Evolutionary conservation across 2,113 vertebrate species (phyloP).

Genomic region (Dendropsophus ebraccatus): DNA sequence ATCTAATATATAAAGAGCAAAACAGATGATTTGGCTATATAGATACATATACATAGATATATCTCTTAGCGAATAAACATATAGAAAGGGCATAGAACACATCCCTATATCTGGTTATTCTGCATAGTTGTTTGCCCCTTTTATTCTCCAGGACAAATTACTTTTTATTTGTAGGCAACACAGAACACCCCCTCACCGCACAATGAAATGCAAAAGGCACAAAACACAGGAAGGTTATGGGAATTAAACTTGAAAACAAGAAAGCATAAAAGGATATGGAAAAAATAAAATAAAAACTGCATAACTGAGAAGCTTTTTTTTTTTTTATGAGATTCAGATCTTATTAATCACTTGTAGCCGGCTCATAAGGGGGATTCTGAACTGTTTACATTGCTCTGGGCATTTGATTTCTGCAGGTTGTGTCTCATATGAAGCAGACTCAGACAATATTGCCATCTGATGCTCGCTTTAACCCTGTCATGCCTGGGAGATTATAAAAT

Average conservation of each 20-base stretch:
- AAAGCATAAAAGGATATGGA: conserved; percentile 26
- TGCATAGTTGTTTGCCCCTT: too few relatives aligned
- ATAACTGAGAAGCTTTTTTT: conserved; percentile 33
- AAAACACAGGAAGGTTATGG: conserved; percentile 31
- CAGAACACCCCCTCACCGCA: background rate
- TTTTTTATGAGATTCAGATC: conserved; percentile 53
- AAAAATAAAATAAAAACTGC: conserved; percentile 38
- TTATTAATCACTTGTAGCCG: conserved; percentile 54
- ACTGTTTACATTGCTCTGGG: conserved; percentile 56
- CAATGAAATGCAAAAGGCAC: conserved; percentile 28
- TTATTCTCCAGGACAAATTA: conserved; percentile 28
- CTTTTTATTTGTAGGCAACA: conserved; percentile 28
- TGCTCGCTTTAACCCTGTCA: conserved; percentile 45
- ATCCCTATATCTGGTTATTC: background rate
- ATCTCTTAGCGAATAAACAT: too few relatives aligned
- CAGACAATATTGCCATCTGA: conserved; percentile 56
- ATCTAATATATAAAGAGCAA: too few relatives aligned
- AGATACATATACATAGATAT: too few relatives aligned
- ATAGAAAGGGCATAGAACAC: too few relatives aligned
- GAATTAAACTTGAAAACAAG: conserved; percentile 29
- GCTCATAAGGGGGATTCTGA: conserved; percentile 54
- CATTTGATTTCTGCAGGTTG: conserved; percentile 56
- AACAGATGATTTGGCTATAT: too few relatives aligned
- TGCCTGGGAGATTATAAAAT: background rate
- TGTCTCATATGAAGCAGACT: conserved; percentile 52